Evolutionary conservation across 2,888 invertebrate species (phyloP), one percentile per base, ranked within the genome.

Genomic region (Eugnorisma glareosa): DNA sequence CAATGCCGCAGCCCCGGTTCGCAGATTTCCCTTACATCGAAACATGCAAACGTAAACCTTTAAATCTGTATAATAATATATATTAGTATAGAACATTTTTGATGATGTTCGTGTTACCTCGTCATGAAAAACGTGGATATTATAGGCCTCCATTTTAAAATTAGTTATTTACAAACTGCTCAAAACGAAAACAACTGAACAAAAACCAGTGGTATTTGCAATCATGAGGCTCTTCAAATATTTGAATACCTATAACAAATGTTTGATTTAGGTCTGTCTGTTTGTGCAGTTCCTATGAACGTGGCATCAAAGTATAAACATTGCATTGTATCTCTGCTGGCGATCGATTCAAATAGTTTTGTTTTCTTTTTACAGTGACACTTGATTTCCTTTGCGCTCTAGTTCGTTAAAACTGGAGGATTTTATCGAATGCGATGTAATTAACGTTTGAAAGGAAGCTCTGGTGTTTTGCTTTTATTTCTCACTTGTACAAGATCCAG

Each of bases 231-330:
- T 82, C 15, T 45, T 37, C 24, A 80, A 82, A 77, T 67, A 21
- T 82, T 80, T 82, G 82, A 77, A 61, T 70, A 69, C 18, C 21
- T 48, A 59, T 51, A 69, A 51, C 37, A 57, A 69, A 82, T 77
- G 48, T 83, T 81, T 77, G 40, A 61, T 61, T 48, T 40, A 63
- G 54, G 31, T 45, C 31, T 61, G 24, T 1, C 4, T 70, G 37
- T 80, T 77, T 70, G 45, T 45, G 10, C 10, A 66, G 24, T 57
- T 61, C 24, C 31, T 59, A 59, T 54, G 6, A 59, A 31, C 15
- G 21, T 24, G 21, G 76, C 21, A 75, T 21, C 35, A 67, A 51
- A 70, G 48, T 64, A 35, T 61, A 67, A 59, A 59, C 59, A 67
- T 68, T 35, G 45, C 66, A 35, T 63, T 66, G 21, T 83, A 51